Evolutionary conservation across 2,797 vertebrate species (phyloP).

Genomic region (Otolemur crassicaudatus): DNA sequence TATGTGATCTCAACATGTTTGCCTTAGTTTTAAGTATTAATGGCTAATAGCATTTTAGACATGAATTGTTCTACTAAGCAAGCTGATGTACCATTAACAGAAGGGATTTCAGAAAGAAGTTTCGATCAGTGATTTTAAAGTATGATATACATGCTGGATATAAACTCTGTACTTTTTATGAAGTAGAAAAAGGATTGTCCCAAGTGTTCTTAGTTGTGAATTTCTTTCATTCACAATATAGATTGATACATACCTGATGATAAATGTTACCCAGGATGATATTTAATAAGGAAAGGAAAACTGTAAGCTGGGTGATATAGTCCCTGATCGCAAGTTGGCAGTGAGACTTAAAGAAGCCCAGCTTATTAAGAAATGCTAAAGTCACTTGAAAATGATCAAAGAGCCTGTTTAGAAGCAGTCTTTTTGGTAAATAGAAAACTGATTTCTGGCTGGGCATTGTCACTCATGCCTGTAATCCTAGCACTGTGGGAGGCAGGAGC

Average conservation of each 20-base stretch:
- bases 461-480: too few relatives aligned
- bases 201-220: background rate
- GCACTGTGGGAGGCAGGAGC: too few relatives aligned
- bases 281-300: background rate
- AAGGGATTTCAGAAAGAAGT: conserved; percentile 8
- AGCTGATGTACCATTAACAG: background rate
- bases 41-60: conserved; percentile 3
- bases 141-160: background rate
- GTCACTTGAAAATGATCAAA: conserved; percentile 16
- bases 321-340: conserved; percentile 12
- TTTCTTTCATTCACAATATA: conserved; percentile 14
- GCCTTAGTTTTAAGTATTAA: conserved; percentile 17
- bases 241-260: background rate
- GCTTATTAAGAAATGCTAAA: conserved; percentile 13
- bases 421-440: background rate
- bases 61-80: background rate
- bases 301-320: background rate
- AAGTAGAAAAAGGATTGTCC: background rate
- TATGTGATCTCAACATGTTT: background rate
- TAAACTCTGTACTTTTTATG: background rate
- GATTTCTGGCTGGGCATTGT: background rate
- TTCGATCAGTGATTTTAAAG: conserved; percentile 38
- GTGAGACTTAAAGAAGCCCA: background rate
- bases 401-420: background rate
- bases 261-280: background rate